Percentiles rank a stretch among this genome's conserved stretches.
Conservation (phyloP, 2,797 vertebrate genomes). For the Tenualosa ilisha region DNA sequence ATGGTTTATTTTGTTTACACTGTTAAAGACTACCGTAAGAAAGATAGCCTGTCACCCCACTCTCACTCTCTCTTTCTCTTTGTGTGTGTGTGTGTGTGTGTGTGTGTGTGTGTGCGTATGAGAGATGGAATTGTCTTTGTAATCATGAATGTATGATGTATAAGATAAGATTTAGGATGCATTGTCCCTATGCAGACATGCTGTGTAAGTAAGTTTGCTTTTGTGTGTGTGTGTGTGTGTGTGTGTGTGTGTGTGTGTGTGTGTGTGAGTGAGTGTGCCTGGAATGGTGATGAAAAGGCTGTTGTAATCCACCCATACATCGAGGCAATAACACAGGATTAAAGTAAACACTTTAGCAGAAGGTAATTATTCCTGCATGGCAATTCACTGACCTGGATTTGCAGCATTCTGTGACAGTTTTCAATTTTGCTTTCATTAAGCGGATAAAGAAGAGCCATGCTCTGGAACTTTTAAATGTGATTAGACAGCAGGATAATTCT, state of each 20-base stretch:
- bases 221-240: not conserved
- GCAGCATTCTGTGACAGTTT: conserved; percentile 64
- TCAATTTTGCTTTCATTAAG: conserved; percentile 72
- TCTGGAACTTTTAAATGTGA: conserved; percentile 63
- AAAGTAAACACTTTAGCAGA: conserved; percentile 65
- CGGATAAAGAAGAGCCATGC: conserved; percentile 61
- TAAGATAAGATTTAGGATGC: too few species aligned
- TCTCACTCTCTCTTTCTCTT: too few species aligned
- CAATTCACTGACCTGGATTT: conserved; percentile 67
- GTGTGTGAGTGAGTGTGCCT: not conserved
- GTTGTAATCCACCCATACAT: conserved; percentile 71
- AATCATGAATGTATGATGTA: too few species aligned
- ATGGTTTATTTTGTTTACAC: not conserved
- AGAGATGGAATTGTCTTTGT: not conserved
- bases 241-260: not conserved
- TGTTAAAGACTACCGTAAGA: not conserved
- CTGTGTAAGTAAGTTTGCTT: too few species aligned
- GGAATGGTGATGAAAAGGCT: conserved; percentile 43
- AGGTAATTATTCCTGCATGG: conserved; percentile 69
- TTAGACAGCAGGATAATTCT: conserved; percentile 57
- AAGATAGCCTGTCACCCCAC: too few species aligned
- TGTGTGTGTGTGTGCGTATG: not conserved
- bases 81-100: not conserved
- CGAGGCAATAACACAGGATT: conserved; percentile 65
- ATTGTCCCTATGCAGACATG: too few species aligned